Percentiles rank a stretch among this genome's conserved stretches.
These are phyloP conservation scores for Chionis minor DNA, from an alignment of 2,113 vertebrate genomes.

Conservation along the genomic window DNA sequence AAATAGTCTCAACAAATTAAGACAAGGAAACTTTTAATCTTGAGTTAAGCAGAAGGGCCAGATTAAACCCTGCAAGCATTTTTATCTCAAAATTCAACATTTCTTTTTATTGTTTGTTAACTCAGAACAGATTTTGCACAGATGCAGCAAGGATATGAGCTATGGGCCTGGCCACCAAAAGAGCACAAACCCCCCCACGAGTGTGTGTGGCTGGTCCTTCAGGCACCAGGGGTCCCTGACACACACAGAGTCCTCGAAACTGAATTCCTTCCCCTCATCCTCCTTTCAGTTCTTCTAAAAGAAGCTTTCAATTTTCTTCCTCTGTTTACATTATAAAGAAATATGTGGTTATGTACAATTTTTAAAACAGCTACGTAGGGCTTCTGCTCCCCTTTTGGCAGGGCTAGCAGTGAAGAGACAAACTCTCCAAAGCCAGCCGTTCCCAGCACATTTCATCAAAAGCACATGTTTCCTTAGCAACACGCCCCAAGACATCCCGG, in stretches of 20 bases:
- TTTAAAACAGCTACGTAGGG: background rate
- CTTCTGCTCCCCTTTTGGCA: background rate
- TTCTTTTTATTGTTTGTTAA: background rate
- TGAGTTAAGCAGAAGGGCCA: background rate
- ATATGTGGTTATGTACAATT: background rate
- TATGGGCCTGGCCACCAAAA: background rate
- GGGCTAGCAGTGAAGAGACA: background rate
- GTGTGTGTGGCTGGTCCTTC: accelerated
- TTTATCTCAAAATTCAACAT: background rate
- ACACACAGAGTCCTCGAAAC: background rate
- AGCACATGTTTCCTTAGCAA: background rate
- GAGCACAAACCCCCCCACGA: background rate
- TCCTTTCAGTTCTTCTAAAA: background rate
- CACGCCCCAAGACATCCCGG: background rate
- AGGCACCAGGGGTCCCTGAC: background rate
- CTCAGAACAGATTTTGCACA: background rate
- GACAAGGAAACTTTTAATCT: background rate
- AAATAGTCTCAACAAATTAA: background rate
- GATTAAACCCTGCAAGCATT: background rate
- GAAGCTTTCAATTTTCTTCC: background rate
- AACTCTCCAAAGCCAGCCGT: background rate
- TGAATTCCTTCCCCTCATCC: background rate
- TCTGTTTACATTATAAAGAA: background rate
- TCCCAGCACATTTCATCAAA: background rate
- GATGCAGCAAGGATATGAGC: background rate